A percentile compares a stretch with the other conserved stretches of the same genome.
phyloP scores from a whole-genome alignment of 2,888 invertebrate species.

The Yponomeuta malinellus region DNA sequence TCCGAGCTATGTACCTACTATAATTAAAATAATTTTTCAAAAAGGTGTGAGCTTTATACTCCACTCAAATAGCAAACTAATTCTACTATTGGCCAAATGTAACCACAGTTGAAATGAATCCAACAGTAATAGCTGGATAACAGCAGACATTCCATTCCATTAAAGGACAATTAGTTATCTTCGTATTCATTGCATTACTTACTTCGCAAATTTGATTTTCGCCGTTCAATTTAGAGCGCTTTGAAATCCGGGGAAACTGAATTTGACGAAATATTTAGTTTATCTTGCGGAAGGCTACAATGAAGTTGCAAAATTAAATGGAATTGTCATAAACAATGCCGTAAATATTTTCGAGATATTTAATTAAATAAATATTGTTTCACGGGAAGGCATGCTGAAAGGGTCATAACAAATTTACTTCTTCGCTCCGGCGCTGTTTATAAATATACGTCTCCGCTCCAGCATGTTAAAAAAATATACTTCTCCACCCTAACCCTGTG shows the following conservation, averaged over 20 bases:
- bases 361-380: too few relatives aligned
- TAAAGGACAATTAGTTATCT: conserved; percentile 10
- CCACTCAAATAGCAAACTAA: not conserved
- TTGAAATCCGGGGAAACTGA: not conserved
- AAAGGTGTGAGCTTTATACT: not conserved
- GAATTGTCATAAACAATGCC: not conserved
- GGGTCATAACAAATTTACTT: too few relatives aligned
- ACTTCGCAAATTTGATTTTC: not conserved
- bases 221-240: not conserved
- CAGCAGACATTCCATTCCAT: not conserved
- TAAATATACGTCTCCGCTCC: too few relatives aligned
- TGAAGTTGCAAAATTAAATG: not conserved
- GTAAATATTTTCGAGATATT: not conserved
- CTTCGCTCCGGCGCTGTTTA: too few relatives aligned
- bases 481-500: too few relatives aligned
- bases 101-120: conserved; percentile 12
- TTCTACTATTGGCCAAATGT: not conserved
- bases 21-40: not conserved
- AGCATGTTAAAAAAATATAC: too few relatives aligned
- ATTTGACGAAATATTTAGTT: not conserved
- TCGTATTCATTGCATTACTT: conserved; percentile 14
- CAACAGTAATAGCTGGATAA: not conserved
- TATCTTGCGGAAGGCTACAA: not conserved
- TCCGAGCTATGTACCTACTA: too few relatives aligned
- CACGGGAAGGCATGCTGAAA: too few relatives aligned